Conservation (phyloP, 2,888 invertebrate species). For the Carcina quercana region DNA sequence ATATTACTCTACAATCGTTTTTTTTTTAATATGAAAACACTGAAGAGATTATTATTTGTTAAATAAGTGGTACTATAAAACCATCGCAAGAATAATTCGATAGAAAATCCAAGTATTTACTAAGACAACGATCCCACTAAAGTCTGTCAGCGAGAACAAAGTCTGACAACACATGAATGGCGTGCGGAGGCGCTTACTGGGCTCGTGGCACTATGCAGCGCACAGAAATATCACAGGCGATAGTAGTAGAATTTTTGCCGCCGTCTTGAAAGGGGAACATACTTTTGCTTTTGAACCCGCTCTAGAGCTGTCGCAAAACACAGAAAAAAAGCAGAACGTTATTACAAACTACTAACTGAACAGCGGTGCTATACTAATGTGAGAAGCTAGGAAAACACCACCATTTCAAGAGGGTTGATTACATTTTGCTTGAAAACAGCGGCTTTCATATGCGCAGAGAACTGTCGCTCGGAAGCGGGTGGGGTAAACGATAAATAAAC, state of each 20-base stretch:
- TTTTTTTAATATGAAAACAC: too few species aligned
- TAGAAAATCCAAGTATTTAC: too few species aligned
- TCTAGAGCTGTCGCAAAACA: constrained; percentile 73
- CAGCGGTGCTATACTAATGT: constrained; percentile 29
- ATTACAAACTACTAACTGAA: constrained; percentile 30
- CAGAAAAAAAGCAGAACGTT: constrained; percentile 60
- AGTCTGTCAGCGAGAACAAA: too few species aligned
- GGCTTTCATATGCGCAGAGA: constrained; percentile 30
- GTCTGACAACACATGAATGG: constrained; percentile 49
- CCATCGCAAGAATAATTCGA: too few species aligned
- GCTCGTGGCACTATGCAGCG: constrained; percentile 73
- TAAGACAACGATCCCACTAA: too few species aligned
- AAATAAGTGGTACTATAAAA: too few species aligned
- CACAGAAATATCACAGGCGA: constrained; percentile 85
- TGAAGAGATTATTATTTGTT: too few species aligned
- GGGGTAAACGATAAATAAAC: constrained; percentile 19
- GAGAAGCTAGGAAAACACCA: constrained; percentile 51
- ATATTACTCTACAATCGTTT: too few species aligned
- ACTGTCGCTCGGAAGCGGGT: constrained; percentile 37
- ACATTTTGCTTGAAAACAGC: constrained; percentile 49
- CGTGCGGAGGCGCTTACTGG: constrained; percentile 68
- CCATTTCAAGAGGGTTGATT: constrained; percentile 75
- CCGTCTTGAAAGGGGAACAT: constrained; percentile 84
- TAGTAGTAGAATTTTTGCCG: constrained; percentile 83
- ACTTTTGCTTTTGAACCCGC: constrained; percentile 78